Conservation (phyloP, 2,113 vertebrate genomes). For the Menura novaehollandiae region DNA sequence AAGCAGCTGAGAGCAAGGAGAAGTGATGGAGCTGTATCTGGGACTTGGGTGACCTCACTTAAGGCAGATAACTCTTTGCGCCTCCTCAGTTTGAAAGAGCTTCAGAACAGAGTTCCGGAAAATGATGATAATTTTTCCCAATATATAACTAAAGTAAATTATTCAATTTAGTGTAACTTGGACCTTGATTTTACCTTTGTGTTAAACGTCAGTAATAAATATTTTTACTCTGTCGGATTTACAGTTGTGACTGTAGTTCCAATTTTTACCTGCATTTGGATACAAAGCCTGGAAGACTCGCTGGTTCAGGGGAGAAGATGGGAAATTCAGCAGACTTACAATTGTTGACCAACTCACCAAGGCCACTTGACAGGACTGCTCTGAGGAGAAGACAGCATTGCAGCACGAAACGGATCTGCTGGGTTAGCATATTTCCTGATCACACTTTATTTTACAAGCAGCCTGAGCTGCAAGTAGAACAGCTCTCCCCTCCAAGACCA, state of each 20-base stretch:
- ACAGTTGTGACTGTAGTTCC: not conserved
- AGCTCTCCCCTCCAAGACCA: not conserved
- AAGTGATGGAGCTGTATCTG: not conserved
- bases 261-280: not conserved
- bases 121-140: not conserved
- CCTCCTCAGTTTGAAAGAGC: not conserved
- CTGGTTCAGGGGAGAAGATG: rapidly evolving
- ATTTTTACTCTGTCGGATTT: not conserved
- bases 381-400: not conserved
- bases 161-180: not conserved
- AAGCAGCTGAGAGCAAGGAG: not conserved
- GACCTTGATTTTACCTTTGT: not conserved
- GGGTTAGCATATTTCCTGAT: not conserved
- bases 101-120: not conserved
- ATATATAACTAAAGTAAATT: not conserved
- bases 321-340: not conserved
- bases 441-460: not conserved
- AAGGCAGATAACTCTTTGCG: not conserved
- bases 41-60: not conserved
- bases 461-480: not conserved
- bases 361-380: not conserved
- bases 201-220: not conserved
- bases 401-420: not conserved
- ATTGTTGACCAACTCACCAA: not conserved
- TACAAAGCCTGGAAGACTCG: not conserved